These are phyloP conservation scores for Rhingia rostrata DNA, from an alignment of 2,888 invertebrate genomes.

Conservation along the genomic window DNA sequence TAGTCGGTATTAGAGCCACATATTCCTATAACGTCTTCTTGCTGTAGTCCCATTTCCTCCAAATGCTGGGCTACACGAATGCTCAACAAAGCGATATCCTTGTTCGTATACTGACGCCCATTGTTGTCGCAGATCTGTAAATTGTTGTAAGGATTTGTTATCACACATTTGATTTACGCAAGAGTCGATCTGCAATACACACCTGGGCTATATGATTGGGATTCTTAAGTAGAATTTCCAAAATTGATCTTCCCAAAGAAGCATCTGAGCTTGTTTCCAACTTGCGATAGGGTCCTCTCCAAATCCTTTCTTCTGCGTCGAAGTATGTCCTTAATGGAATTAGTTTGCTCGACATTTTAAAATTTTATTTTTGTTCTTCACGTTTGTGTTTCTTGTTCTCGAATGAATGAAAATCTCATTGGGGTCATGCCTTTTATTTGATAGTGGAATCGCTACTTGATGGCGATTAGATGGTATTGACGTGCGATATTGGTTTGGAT, in stretches of 20 bases:
- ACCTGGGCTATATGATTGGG: conserved; percentile 45
- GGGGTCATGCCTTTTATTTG: conserved; percentile 8
- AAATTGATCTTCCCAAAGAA: conserved; percentile 22
- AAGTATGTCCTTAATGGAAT: neutral
- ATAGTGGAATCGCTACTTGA: neutral
- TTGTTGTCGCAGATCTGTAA: conserved; percentile 80
- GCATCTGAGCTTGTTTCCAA: conserved; percentile 17
- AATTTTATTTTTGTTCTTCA: neutral
- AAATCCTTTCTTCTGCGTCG: conserved; percentile 9
- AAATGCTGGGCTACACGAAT: conserved; percentile 81
- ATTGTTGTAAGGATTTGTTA: neutral
- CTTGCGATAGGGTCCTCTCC: conserved; percentile 19
- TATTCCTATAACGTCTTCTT: conserved; percentile 81
- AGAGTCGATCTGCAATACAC: neutral
- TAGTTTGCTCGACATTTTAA: conserved; percentile 15
- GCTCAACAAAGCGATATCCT: conserved; percentile 78
- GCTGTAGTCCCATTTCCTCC: conserved; percentile 76
- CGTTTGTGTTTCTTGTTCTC: neutral
- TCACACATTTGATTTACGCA: too few species aligned
- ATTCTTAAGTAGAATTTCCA: conserved; percentile 27
- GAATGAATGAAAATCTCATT: neutral
- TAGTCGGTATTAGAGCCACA: conserved; percentile 79
- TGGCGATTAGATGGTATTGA: neutral
- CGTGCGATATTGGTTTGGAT: neutral
- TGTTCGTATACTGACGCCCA: conserved; percentile 79